These are phyloP conservation scores for Isotomurus palustris DNA, from an alignment of 2,888 invertebrate species.

Conservation along the genomic window DNA sequence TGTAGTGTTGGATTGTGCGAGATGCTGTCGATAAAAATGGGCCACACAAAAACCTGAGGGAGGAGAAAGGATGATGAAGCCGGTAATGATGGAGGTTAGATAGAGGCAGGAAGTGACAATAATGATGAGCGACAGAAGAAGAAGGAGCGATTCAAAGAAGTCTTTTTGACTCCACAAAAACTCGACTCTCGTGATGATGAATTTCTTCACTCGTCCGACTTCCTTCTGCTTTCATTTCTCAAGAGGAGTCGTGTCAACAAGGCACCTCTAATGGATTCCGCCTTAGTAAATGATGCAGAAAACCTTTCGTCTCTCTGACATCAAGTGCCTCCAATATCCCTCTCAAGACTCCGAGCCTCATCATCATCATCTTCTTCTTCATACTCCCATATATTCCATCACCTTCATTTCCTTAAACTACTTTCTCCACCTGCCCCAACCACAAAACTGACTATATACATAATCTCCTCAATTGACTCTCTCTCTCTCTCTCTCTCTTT, in stretches of 20 bases:
- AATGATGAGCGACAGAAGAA: neutral
- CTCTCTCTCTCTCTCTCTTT: too few relatives aligned
- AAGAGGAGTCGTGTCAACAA: constrained; percentile 5
- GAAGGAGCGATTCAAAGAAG: neutral
- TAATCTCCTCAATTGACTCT: too few relatives aligned
- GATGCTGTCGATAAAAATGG: too few relatives aligned
- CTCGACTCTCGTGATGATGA: neutral
- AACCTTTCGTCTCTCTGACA: neutral
- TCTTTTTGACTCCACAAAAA: neutral
- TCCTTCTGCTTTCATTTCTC: neutral
- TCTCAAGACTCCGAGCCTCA: neutral
- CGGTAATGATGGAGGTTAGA: neutral
- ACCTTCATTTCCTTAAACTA: too few relatives aligned
- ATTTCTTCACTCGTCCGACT: neutral
- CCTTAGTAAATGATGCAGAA: constrained; percentile 1
- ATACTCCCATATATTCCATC: too few relatives aligned
- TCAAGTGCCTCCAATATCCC: neutral
- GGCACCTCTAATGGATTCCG: neutral
- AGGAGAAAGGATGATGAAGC: too few relatives aligned
- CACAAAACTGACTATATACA: too few relatives aligned
- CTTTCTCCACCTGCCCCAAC: too few relatives aligned
- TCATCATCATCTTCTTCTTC: neutral
- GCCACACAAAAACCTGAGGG: too few relatives aligned
- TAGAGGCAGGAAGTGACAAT: constrained; percentile 2
- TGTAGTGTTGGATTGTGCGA: too few relatives aligned